phyloP scores from a whole-genome alignment of 1,140 invertebrate species.

The Lepeophtheirus salmonis region DNA sequence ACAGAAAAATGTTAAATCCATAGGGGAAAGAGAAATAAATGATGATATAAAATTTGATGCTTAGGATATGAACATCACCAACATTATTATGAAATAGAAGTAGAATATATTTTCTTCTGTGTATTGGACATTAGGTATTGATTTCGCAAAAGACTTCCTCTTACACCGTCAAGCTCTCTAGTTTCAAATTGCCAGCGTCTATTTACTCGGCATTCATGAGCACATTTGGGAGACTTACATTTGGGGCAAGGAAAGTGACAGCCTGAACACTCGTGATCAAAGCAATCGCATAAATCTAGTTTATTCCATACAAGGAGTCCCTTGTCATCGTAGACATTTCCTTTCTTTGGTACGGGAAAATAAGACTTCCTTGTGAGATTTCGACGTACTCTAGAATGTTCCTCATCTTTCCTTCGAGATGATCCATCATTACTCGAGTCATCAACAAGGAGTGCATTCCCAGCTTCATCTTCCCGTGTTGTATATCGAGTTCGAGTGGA shows the following conservation, averaged over 20 bases:
- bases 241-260: constrained; percentile 59
- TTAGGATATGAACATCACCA: no score
- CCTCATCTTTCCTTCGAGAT: no score
- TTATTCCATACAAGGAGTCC: constrained; percentile 30
- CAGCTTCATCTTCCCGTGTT: background rate
- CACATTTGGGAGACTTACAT: constrained; percentile 43
- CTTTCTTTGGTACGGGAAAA: background rate
- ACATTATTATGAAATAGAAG: no score
- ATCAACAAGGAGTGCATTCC: background rate
- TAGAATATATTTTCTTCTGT: no score
- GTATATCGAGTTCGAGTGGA: background rate
- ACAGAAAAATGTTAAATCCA: no score
- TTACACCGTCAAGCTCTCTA: background rate
- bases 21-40: no score
- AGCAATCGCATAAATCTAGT: constrained; percentile 55
- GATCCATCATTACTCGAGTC: background rate
- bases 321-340: background rate
- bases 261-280: constrained; percentile 44
- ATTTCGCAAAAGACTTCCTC: background rate
- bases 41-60: no score
- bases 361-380: background rate
- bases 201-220: constrained; percentile 33
- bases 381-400: background rate
- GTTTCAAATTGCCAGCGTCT: constrained; percentile 1
- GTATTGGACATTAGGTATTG: no score